Percentiles rank a stretch among this genome's conserved stretches.
Conservation (phyloP, 2,888 invertebrate species). For the Anaspis maculata region DNA sequence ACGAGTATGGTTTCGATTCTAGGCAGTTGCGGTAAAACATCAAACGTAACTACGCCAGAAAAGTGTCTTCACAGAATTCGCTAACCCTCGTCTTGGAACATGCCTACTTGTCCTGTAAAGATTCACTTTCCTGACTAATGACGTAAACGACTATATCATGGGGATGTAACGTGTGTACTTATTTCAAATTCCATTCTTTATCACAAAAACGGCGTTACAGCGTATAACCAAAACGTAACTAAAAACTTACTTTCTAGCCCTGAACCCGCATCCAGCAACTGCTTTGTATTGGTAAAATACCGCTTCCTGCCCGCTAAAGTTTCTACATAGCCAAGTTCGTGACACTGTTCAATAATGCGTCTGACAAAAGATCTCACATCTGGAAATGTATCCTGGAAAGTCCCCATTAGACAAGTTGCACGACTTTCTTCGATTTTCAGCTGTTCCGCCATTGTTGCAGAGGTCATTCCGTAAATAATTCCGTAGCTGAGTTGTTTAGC, state of each 20-base stretch:
- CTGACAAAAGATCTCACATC: constrained; percentile 58
- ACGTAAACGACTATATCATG: too few species aligned
- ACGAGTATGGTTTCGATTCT: too few species aligned
- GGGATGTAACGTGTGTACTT: too few species aligned
- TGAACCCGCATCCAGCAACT: neutral
- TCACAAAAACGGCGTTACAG: too few species aligned
- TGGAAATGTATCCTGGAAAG: constrained; percentile 72
- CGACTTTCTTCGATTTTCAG: constrained; percentile 70
- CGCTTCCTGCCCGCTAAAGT: constrained; percentile 75
- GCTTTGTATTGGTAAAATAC: constrained; percentile 61
- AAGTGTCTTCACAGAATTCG: too few species aligned
- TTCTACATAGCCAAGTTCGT: constrained; percentile 67
- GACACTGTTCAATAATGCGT: constrained; percentile 51
- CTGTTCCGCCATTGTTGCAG: constrained; percentile 68
- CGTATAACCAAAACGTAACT: constrained; percentile 1
- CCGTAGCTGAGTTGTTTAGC: constrained; percentile 94
- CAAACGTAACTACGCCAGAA: too few species aligned
- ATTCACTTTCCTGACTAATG: too few species aligned
- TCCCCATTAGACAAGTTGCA: constrained; percentile 69
- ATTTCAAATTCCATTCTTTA: too few species aligned
- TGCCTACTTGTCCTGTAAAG: too few species aligned
- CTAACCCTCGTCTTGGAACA: too few species aligned
- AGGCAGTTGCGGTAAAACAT: too few species aligned
- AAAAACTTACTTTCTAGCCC: neutral
- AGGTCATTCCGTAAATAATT: constrained; percentile 95